Base-by-base conservation (phyloP, 1,140 invertebrate species). In the Odontomachus brunneus region DNA sequence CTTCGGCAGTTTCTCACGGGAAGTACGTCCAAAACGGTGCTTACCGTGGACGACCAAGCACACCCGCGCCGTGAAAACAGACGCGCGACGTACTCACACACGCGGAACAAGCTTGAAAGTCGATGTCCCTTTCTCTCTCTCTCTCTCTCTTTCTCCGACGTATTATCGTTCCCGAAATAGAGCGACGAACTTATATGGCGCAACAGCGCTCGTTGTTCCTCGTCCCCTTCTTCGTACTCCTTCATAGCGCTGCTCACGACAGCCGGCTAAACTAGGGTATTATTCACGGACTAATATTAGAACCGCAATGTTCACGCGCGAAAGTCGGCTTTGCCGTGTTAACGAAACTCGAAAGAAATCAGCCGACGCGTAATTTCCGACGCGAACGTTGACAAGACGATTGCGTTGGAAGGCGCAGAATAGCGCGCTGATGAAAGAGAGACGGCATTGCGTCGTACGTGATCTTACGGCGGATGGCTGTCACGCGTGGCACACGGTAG, bases 251-350 rank as follows among this genome's bases (percentile, higher is more conserved):
- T 55, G 55, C 59, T 82, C 69, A 86, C 22, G 29, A 74, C 49
- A 66, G 63, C 76, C 75, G 57, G 76, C 71, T 84, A 84, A 73
- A 88, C 84, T 69, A 49, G 65, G 66, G 48, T 82, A 71, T 89
- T 89, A 89, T 89, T 89, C 88, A 89, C 82, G 67, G 76, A 82
- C 84, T 89, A 88, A 89, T 89, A 89, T 89, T 89, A 89, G 87
- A 88, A 84, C 74, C 53, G 55, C 49, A 33, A 69, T 86, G 78
- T 71, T 86, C 84, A 82, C 84, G 38, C 83, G 69, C 57, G 82
- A 81, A 84, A 84, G 82, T 84, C 44, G 33, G 44, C 49, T 29
- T 55, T 53, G 51, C 44, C n/a, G 59, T 22, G 67, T 44, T 7
- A 53, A 55, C 60, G 17, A 67, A 76, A 44, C 76, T 63, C 49